phyloP scores from a whole-genome alignment of 2,888 invertebrate genomes.

The Agrochola circellaris region DNA sequence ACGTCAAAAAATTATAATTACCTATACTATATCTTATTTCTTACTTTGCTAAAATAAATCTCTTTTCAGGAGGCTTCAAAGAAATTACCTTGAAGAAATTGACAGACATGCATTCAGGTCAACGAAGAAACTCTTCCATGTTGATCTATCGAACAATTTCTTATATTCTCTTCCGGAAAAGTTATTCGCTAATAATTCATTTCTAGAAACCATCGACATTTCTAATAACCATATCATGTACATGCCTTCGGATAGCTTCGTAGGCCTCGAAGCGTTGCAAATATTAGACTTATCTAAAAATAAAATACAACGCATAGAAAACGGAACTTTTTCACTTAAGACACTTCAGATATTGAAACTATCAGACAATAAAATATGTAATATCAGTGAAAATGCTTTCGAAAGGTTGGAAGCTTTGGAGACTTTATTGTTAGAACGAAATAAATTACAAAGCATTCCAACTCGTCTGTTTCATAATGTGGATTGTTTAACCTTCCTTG shows the following conservation, averaged over 20 bases:
- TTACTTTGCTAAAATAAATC: conserved; percentile 35
- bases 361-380: conserved; percentile 92
- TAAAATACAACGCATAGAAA: conserved; percentile 91
- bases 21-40: background rate
- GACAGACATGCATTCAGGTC: conserved; percentile 90
- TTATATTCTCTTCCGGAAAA: conserved; percentile 90
- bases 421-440: conserved; percentile 89
- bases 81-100: conserved; percentile 92
- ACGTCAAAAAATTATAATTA: conserved; percentile 9
- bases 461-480: conserved; percentile 87
- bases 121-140: conserved; percentile 92
- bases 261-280: conserved; percentile 90
- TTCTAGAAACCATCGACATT: conserved; percentile 92
- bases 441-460: conserved; percentile 88
- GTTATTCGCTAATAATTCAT: conserved; percentile 91
- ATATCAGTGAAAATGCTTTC: conserved; percentile 90
- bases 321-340: conserved; percentile 90
- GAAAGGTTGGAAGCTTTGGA: conserved; percentile 88
- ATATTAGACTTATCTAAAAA: conserved; percentile 94
- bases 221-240: conserved; percentile 92
- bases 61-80: conserved; percentile 91
- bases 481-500: conserved; percentile 87
- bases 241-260: conserved; percentile 91
- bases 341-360: conserved; percentile 92
- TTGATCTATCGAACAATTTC: conserved; percentile 93